Evolutionary conservation across 2,113 vertebrate species (phyloP).

Genomic region (Cephalopterus ornatus): DNA sequence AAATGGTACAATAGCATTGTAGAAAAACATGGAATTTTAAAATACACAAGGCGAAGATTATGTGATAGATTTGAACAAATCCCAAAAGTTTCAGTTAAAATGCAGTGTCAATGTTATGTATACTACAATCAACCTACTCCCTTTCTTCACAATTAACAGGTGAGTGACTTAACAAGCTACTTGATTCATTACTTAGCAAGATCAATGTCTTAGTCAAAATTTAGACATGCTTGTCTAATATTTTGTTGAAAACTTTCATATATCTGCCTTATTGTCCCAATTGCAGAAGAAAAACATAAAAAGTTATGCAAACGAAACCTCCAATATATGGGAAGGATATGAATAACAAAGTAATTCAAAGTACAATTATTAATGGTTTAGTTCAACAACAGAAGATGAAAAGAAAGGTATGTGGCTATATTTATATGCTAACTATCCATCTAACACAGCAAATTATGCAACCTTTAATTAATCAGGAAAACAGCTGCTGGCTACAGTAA

Average conservation of each 20-base stretch:
- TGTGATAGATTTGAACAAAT: not conserved
- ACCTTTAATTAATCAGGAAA: not conserved
- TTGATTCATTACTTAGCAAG: not conserved
- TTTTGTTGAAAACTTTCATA: not conserved
- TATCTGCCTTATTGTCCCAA: not conserved
- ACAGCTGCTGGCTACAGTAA: not conserved
- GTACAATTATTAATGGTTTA: not conserved
- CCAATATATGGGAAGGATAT: not conserved
- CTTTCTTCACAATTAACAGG: not conserved
- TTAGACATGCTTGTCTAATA: not conserved
- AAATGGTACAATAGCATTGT: not conserved
- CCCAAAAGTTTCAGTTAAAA: not conserved
- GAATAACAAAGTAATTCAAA: slow-evolving; percentile 1
- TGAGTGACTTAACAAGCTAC: not conserved
- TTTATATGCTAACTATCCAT: not conserved
- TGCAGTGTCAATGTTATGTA: fast-evolving
- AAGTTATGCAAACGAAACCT: not conserved
- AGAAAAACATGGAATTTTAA: not conserved
- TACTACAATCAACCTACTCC: not conserved
- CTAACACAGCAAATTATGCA: not conserved
- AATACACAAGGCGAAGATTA: not conserved
- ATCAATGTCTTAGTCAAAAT: not conserved
- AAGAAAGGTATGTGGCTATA: not conserved
- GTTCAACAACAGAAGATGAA: not conserved
- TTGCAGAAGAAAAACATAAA: not conserved